Evolutionary conservation across 64 coral and sea anemone species (phyloP), one percentile per base, ranked within the genome.

Genomic region (Orbicella faveolata): DNA sequence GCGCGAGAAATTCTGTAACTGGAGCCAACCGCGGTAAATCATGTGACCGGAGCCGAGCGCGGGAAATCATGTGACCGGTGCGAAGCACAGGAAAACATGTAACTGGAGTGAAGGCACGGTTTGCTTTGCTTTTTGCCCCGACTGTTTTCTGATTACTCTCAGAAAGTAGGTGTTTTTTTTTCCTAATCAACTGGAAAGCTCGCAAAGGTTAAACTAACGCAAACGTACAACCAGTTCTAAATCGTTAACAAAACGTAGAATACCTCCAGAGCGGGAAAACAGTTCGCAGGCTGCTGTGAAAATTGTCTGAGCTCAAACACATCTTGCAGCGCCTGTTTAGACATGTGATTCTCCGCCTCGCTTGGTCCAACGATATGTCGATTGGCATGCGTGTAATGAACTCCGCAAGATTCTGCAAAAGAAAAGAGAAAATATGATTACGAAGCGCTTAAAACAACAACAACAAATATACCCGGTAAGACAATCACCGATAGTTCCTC

Each of bases 271-370:
- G 88, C 91, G 13, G 94, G 75, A 75, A 98, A 98, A 34, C 96
- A 98, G 78, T 98, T 98, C 18, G 96, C 96, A 26, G 96, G 96
- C 84, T 95, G 96, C 84, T 98, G 93, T 7, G 96, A 98, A 65
- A 84, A 94, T 77, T 93, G 90, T 15, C 74, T 88, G 16, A 98
- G 88, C 59, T 93, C 93, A 84, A 98, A 98, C 66, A 98, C 96
- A 76, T 98, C 96, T 57, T 91, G 87, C 54, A 98, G 77, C 14
- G 96, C 96, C 66, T 84, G 87, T 16, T 90, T 94, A 0, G 96
- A 87, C 96, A 98, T 98, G 73, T 92, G 91, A 70, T 94, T 92
- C 82, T 98, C 96, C 15, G 93, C 96, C 65, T 95, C 83, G 78
- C 93, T 98, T 17, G 96, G 83, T 18, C 93, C 89, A 17, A 98